Evolutionary conservation across 1,140 invertebrate species (phyloP).

Genomic region (Neodiprion fabricii): DNA sequence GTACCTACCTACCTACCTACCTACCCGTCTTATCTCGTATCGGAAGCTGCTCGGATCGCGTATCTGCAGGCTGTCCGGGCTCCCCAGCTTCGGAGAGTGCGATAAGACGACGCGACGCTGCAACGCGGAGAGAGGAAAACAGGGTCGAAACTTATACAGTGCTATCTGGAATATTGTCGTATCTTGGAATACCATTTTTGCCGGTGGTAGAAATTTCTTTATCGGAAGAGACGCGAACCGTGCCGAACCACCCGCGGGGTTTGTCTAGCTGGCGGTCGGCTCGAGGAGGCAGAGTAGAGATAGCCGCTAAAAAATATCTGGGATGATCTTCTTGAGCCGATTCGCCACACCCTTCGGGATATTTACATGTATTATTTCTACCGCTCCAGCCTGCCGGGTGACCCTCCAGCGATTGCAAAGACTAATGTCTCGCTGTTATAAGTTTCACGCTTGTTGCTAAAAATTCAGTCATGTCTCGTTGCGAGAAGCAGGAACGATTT

Average conservation of each 20-base stretch:
- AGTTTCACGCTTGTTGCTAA: no score
- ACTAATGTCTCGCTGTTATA: no score
- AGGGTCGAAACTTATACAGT: no score
- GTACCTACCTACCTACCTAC: no score
- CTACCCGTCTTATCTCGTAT: background rate
- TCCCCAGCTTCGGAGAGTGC: background rate
- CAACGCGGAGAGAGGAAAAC: no score
- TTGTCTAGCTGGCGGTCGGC: background rate
- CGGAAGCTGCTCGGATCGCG: conserved; percentile 1
- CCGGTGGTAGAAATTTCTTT: background rate
- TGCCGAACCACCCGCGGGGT: background rate
- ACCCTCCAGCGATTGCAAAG: no score
- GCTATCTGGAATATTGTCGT: background rate
- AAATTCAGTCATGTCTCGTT: no score
- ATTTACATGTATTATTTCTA: background rate
- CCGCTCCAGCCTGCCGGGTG: background rate
- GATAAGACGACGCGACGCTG: no score
- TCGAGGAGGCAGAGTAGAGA: background rate
- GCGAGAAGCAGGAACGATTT: no score
- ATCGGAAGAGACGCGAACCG: background rate
- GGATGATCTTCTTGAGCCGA: background rate
- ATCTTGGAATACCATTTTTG: background rate
- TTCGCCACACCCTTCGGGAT: background rate
- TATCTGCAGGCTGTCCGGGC: background rate
- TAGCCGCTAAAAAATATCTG: background rate